Evolutionary conservation across 2,888 invertebrate genomes (phyloP).

Genomic region (Rotaria magnacalcarata): DNA sequence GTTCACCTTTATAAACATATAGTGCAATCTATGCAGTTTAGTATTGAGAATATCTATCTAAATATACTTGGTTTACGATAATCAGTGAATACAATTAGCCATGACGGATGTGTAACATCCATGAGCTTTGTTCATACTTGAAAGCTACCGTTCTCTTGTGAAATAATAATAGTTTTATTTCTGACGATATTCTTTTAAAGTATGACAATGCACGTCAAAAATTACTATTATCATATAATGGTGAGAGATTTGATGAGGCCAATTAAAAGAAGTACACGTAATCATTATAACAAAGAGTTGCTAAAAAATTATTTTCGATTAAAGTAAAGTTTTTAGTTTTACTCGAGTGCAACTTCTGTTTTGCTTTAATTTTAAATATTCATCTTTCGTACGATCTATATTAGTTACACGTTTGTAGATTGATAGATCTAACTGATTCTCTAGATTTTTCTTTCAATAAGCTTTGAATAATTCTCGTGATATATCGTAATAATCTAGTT

Average conservation of each 20-base stretch:
- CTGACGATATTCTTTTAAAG: neutral
- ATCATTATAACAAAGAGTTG: conserved; percentile 71
- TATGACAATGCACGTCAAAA: neutral
- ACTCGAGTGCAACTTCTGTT: neutral
- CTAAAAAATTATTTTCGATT: conserved; percentile 71
- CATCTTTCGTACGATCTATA: conserved; percentile 84
- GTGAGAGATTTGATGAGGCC: conserved; percentile 82
- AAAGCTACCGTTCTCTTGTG: conserved; percentile 84
- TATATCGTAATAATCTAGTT: conserved; percentile 94
- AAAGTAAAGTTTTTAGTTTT: neutral
- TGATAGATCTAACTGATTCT: conserved; percentile 88
- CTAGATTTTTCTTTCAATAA: conserved; percentile 78
- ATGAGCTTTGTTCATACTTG: conserved; percentile 84
- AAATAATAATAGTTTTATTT: conserved; percentile 72
- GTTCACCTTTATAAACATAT: conserved; percentile 70
- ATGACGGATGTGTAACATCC: conserved; percentile 90
- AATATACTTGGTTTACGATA: conserved; percentile 70
- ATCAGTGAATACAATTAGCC: conserved; percentile 88
- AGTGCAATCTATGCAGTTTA: too few relatives aligned
- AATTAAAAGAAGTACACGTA: conserved; percentile 63
- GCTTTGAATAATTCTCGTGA: conserved; percentile 91
- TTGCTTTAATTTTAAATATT: conserved; percentile 70
- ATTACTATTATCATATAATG: conserved; percentile 70
- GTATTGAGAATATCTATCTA: too few relatives aligned
- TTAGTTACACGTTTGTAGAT: conserved; percentile 80